These are phyloP conservation scores for Drosophila erecta DNA, from an alignment of 1,140 invertebrate genomes.

Conservation along the genomic window DNA sequence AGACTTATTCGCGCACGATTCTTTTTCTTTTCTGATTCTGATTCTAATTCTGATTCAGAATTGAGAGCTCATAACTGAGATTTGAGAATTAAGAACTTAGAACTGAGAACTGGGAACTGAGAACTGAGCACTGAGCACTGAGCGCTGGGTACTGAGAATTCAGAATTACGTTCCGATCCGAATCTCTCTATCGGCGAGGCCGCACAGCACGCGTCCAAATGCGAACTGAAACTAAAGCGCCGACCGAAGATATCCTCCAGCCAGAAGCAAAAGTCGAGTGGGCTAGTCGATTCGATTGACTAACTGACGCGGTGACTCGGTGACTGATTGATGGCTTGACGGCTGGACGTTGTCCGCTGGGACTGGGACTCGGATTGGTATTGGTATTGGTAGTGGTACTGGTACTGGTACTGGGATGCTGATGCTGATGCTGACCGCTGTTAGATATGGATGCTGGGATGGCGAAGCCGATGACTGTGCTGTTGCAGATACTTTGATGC, in stretches of 20 bases:
- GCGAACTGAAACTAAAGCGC: slow-evolving; percentile 77
- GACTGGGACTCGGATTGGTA: slow-evolving; percentile 2
- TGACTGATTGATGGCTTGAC: slow-evolving; percentile 61
- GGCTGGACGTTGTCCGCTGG: slow-evolving; percentile 36
- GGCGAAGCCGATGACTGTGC: slow-evolving; percentile 7
- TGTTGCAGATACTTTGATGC: slow-evolving; percentile 24
- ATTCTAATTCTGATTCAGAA: too few relatives aligned
- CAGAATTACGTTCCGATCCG: slow-evolving; percentile 12
- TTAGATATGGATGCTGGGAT: slow-evolving; percentile 58
- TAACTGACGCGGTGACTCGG: slow-evolving; percentile 48
- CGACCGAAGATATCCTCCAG: slow-evolving; percentile 77
- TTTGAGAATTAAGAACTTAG: slow-evolving; percentile 4
- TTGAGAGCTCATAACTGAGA: background rate
- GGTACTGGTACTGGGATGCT: slow-evolving; percentile 8
- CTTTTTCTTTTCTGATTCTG: background rate
- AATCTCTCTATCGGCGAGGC: slow-evolving; percentile 61
- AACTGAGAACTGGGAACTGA: too few relatives aligned
- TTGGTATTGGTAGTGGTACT: slow-evolving; percentile 4
- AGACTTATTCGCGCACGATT: slow-evolving; percentile 57
- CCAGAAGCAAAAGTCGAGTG: slow-evolving; percentile 48
- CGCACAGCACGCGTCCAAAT: slow-evolving; percentile 79
- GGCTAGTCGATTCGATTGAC: slow-evolving; percentile 47
- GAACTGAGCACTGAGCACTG: too few relatives aligned
- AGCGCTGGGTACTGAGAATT: too few relatives aligned
- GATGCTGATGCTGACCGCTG: slow-evolving; percentile 47